Percentiles rank a stretch among this genome's conserved stretches.
Evolutionary conservation across 1,140 invertebrate species (phyloP).

Genomic region (Drosophila triauraria): DNA sequence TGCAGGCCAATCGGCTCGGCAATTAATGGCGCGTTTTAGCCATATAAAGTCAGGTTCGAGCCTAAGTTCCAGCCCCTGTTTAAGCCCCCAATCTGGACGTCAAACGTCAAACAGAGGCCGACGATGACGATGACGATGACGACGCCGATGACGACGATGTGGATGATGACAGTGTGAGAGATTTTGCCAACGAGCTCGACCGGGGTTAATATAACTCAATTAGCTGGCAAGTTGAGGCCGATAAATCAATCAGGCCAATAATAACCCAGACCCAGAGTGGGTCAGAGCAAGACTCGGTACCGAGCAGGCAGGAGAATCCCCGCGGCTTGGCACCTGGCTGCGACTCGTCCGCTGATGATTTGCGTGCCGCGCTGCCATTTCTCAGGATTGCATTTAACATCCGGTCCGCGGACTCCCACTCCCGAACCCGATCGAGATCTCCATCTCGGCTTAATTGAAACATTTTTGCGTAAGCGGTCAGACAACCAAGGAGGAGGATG

Average conservation of each 20-base stretch:
- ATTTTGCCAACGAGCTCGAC: slow-evolving; percentile 16
- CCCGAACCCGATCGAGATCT: slow-evolving; percentile 12
- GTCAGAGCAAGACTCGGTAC: background rate
- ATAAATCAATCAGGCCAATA: slow-evolving; percentile 76
- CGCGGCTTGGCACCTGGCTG: slow-evolving; percentile 70
- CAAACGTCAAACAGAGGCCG: slow-evolving; percentile 45
- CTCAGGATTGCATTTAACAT: slow-evolving; percentile 69
- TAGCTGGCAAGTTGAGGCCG: slow-evolving; percentile 54
- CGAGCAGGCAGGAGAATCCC: slow-evolving; percentile 32
- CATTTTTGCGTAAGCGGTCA: slow-evolving; percentile 81
- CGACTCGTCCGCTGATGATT: slow-evolving; percentile 62
- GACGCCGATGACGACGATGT: slow-evolving; percentile 17
- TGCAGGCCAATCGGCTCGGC: slow-evolving; percentile 33
- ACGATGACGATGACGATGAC: slow-evolving; percentile 32
- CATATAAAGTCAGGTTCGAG: slow-evolving; percentile 65
- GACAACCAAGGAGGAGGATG: slow-evolving; percentile 11
- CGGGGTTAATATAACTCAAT: slow-evolving; percentile 75
- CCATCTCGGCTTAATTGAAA: slow-evolving; percentile 69
- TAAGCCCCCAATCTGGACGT: slow-evolving; percentile 42
- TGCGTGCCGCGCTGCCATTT: slow-evolving; percentile 76
- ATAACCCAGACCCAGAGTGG: slow-evolving; percentile 38
- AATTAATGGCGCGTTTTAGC: slow-evolving; percentile 81
- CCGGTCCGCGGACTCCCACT: slow-evolving; percentile 49
- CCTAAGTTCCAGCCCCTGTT: slow-evolving; percentile 39
- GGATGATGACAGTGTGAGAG: slow-evolving; percentile 59